Base-by-base conservation (phyloP, 2,888 invertebrate species). In the Drosophila anceps region DNA sequence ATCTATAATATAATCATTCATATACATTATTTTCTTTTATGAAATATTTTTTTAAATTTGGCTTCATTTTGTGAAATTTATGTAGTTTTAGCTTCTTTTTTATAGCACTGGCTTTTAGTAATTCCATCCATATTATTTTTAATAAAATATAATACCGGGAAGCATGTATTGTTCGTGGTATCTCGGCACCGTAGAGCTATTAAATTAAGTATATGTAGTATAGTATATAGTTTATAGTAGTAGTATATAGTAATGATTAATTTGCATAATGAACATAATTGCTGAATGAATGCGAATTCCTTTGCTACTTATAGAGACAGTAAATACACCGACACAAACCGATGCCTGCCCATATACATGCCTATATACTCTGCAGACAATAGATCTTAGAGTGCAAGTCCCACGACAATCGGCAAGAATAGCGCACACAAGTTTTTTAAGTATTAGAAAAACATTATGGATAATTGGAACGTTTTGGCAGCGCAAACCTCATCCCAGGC, bases 381-480 rank as follows among this genome's bases (percentile, higher is more conserved):
- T 64, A 75, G 76, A 44, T 62, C 73, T 53, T 67, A 69, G 73
- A 73, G 54, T 57, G 39, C 73, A 43, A 60, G 10, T 46, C 68
- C 80, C 69, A 44, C 57, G 33, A 37, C 35, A 64, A 68, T 24
- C 46, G 55, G 43, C 46, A 15, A 62, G 48, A 81, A 31, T 53
- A 61, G 44, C 41, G 31, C 29, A 50, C 57, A 57, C 66, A 54
- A 66, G 66, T 70, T 44, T 41, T 62, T 73, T 37, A 67, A 37
- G 41, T 61, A 69, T 39, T 69, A 50, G 39, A 57, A 53, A 73
- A 55, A 13, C 62, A 80, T 67, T 57, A 96, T 96, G 96, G 96
- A 96, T 94, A 95, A 95, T 83, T 96, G 96, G 96, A 96, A 95
- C 72, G 95, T 95, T 82, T 93, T 96, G 90, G 95, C 95, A 82